Conservation (phyloP, 1,140 invertebrate genomes). For the Ostrea denselamellosa region DNA sequence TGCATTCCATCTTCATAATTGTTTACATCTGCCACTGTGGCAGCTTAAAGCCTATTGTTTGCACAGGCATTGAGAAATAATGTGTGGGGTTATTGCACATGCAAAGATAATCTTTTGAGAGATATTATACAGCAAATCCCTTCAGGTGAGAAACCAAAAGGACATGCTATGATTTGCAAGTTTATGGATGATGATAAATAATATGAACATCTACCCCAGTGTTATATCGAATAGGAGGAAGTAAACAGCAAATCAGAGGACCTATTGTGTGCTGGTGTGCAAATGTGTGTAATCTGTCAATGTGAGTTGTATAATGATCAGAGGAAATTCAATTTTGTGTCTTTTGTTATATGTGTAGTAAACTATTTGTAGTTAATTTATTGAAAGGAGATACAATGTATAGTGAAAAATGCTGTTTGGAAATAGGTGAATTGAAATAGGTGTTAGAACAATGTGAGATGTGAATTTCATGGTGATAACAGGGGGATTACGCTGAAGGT, state of each 20-base stretch:
- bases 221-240: neutral
- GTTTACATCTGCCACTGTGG: slow-evolving; percentile 30
- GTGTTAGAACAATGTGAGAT: neutral
- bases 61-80: slow-evolving; percentile 19
- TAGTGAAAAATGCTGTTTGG: neutral
- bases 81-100: neutral
- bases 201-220: neutral
- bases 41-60: slow-evolving; percentile 7
- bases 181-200: no score
- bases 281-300: no score
- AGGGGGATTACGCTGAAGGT: no score
- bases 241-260: neutral
- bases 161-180: no score
- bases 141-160: neutral
- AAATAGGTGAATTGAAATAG: neutral
- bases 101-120: no score
- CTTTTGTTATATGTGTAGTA: no score
- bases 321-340: no score
- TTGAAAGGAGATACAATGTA: neutral
- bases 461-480: no score
- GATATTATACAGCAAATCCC: no score
- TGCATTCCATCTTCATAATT: slow-evolving; percentile 38
- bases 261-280: no score
- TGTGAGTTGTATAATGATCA: no score
- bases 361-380: neutral